Evolutionary conservation across 2,113 vertebrate species (phyloP), one percentile per base, ranked within the genome.

Genomic region (Gnathonemus echidnorhynchus): DNA sequence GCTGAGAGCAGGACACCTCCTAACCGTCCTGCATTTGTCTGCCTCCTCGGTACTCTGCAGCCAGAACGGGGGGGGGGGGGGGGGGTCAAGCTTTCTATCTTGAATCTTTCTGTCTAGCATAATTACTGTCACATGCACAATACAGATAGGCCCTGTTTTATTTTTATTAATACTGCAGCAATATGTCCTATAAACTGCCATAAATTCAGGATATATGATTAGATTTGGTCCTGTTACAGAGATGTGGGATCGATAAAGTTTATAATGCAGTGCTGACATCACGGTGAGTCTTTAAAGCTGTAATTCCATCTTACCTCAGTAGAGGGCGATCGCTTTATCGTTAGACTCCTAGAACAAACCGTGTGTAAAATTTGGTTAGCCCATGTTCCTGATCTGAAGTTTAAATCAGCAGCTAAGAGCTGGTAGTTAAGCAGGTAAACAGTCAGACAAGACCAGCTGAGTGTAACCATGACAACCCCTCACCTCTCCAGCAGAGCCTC

Each of bases 271-370:
- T 45, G 3, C 24, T n/a, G 49, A 83, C 3, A 87, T 89, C 0
- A 83, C 0, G 13, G 11, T 46, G 7, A 35, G 8, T 53, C 21
- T 48, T 35, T 6, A 8, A 66, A 45, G 10, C 86, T 88, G 62
- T 49, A 48, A 24, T 35, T 88, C 10, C 5, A 77, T 92, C 93
- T 95, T 88, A 96, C 95, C 83, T 95, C 95, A 92, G 93, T 90
- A 92, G 93, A 94, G 53, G 95, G 94, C 84, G 62, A 92, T 88
- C 95, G 95, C 91, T 31, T 91, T 13, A 96, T 95, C 85, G 95
- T 96, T 91, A 96, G 93, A 93, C 95, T 96, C 92, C 96, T 96
- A 91, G 58, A 95, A 95, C 52, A 92, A 77, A 93, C 35, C 89
- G 50, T 45, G 39, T 58, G 62, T 31, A 66, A 27, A 66, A 11